These are phyloP conservation scores for Hofmannophila pseudospretella DNA, from an alignment of 2,888 invertebrate genomes.

Conservation along the genomic window DNA sequence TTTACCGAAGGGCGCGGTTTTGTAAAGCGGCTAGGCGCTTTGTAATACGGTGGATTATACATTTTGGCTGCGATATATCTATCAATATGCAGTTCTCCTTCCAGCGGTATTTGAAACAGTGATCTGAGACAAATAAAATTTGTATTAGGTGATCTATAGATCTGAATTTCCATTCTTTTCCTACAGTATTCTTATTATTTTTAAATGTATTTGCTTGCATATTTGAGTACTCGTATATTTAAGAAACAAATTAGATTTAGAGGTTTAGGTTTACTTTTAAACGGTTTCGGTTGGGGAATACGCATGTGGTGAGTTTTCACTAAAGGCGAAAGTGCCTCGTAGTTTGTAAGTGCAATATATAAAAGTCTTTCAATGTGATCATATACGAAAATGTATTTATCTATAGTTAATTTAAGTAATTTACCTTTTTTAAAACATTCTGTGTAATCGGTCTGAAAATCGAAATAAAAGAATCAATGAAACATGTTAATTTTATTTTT, in stretches of 20 bases:
- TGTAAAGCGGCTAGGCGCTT: too few relatives aligned
- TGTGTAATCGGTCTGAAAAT: conserved; percentile 53
- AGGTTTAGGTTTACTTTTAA: conserved; percentile 23
- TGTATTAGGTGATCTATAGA: conserved; percentile 6
- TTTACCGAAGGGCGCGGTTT: too few relatives aligned
- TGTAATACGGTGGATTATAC: too few relatives aligned
- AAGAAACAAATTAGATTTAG: too few relatives aligned
- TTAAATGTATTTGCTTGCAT: conserved; percentile 5
- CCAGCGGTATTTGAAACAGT: neutral
- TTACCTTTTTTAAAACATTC: conserved; percentile 55
- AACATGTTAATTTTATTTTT: too few relatives aligned
- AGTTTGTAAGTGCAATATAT: conserved; percentile 53
- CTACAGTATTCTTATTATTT: too few relatives aligned
- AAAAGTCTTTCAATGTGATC: conserved; percentile 67
- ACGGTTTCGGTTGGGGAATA: conserved; percentile 59
- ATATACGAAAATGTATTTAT: conserved; percentile 61
- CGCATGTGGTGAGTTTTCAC: conserved; percentile 76
- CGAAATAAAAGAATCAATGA: conserved; percentile 32
- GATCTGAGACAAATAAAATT: conserved; percentile 5
- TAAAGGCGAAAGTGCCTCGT: conserved; percentile 50
- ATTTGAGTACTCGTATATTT: too few relatives aligned
- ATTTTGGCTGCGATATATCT: too few relatives aligned
- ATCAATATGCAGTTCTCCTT: conserved; percentile 3
- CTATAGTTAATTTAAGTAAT: conserved; percentile 42
- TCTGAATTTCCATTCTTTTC: too few relatives aligned